These are phyloP conservation scores for Pseudoatta argentina DNA, from an alignment of 1,140 invertebrate genomes.

Conservation along the genomic window DNA sequence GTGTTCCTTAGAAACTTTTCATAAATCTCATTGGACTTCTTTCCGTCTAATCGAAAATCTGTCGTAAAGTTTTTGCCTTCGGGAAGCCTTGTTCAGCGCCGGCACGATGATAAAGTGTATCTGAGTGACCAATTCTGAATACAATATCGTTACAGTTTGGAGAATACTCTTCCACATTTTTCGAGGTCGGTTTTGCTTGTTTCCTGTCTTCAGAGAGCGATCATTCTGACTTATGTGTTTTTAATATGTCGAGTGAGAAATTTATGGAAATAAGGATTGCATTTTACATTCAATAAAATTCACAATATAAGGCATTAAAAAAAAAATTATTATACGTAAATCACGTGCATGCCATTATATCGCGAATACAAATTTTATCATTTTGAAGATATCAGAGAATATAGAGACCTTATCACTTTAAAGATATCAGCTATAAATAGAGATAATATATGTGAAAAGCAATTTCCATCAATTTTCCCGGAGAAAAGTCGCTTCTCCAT, in stretches of 20 bases:
- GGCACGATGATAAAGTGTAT: slow-evolving; percentile 60
- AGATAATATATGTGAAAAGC: not conserved
- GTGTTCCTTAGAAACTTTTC: slow-evolving; percentile 53
- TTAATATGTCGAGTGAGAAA: slow-evolving; percentile 42
- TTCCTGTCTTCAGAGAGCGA: slow-evolving; percentile 25
- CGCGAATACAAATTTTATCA: not conserved
- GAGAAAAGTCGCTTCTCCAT: not conserved
- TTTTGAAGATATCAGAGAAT: not conserved
- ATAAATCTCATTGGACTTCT: slow-evolving; percentile 60
- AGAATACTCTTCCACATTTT: not conserved
- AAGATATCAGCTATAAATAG: not conserved
- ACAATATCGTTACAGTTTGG: slow-evolving; percentile 43
- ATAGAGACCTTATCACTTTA: not conserved
- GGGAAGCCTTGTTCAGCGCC: slow-evolving; percentile 5
- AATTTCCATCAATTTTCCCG: slow-evolving; percentile 33
- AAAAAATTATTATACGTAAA: not conserved
- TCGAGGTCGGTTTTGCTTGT: not conserved
- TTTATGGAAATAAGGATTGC: not conserved
- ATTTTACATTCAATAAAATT: not conserved
- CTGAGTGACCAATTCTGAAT: slow-evolving; percentile 53
- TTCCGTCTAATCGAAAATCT: slow-evolving; percentile 67
- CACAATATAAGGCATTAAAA: not conserved
- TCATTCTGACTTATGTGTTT: slow-evolving; percentile 43
- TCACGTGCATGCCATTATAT: not conserved
- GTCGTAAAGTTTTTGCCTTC: slow-evolving; percentile 48